Evolutionary conservation across 2,113 vertebrate species (phyloP).

Genomic region (Myotis lucifugus): DNA sequence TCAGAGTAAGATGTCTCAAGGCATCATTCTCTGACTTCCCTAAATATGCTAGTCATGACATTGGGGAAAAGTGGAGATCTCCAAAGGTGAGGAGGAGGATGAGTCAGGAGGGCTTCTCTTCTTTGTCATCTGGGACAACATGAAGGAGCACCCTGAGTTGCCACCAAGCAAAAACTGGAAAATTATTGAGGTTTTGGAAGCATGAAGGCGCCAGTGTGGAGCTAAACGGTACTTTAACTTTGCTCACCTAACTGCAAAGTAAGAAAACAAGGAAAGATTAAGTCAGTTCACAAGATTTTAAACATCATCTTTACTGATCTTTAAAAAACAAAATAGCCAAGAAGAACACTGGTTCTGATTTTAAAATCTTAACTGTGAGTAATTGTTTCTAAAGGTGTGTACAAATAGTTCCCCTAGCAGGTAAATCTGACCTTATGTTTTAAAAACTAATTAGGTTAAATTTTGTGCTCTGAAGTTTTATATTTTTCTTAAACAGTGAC

Average conservation of each 20-base stretch:
- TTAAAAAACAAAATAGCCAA: neutral
- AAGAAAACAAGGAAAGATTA: neutral
- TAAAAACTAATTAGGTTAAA: constrained; percentile 12
- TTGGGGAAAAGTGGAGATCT: neutral
- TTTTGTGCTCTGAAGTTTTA: neutral
- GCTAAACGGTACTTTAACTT: neutral
- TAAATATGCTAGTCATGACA: neutral
- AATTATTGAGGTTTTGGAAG: neutral
- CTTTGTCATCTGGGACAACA: neutral
- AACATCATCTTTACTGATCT: neutral
- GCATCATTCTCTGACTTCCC: neutral
- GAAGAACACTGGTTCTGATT: neutral
- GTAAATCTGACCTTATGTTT: neutral
- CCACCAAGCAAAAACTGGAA: neutral
- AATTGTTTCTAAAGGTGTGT: neutral
- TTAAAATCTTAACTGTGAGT: neutral
- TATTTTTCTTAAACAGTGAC: neutral
- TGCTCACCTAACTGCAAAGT: neutral
- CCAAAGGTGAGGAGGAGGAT: neutral
- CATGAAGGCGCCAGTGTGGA: neutral
- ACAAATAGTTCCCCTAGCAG: neutral
- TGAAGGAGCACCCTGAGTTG: neutral
- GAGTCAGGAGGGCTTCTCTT: neutral
- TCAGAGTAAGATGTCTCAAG: neutral
- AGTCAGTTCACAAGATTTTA: neutral